Percentiles rank a stretch among this genome's conserved stretches.
Conservation (phyloP, 1,140 invertebrate genomes). For the Archegozetes longisetosus region DNA sequence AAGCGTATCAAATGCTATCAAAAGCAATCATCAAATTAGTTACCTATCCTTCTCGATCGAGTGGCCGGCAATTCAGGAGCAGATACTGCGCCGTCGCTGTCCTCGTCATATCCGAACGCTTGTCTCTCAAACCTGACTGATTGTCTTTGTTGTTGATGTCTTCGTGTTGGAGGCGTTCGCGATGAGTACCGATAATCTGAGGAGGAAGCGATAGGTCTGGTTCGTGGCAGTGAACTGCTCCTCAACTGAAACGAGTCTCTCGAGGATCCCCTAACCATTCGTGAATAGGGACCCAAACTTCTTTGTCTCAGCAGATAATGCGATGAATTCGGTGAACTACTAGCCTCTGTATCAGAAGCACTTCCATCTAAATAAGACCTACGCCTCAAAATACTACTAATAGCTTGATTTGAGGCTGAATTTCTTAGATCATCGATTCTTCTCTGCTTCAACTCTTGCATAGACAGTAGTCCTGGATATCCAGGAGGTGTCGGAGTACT, state of each 20-base stretch:
- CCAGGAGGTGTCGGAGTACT: conserved; percentile 20
- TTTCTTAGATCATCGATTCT: not conserved
- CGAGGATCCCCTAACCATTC: conserved; percentile 25
- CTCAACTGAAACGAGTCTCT: conserved; percentile 25
- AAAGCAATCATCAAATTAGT: not conserved
- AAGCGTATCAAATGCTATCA: not conserved
- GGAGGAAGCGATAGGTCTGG: conserved; percentile 11
- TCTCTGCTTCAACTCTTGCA: not conserved
- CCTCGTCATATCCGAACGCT: conserved; percentile 38
- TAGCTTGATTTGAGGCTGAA: conserved; percentile 2
- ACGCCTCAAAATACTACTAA: conserved; percentile 21
- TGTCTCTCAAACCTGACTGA: conserved; percentile 18
- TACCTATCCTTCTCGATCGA: not conserved
- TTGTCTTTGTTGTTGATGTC: conserved; percentile 19
- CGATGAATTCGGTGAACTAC: conserved; percentile 19
- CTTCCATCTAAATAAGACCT: conserved; percentile 48
- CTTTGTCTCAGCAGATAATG: not conserved
- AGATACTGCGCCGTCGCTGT: conserved; percentile 60
- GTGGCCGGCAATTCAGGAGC: conserved; percentile 45
- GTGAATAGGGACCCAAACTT: not conserved
- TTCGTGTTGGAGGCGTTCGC: conserved; percentile 18
- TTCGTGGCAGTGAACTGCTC: conserved; percentile 26
- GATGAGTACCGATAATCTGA: conserved; percentile 14
- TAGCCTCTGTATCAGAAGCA: conserved; percentile 83
- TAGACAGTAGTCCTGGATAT: not conserved